Percentiles rank a stretch among this genome's conserved stretches.
These are phyloP conservation scores for Lutraria rhynchaena DNA, from an alignment of 1,140 invertebrate species.

Conservation along the genomic window DNA sequence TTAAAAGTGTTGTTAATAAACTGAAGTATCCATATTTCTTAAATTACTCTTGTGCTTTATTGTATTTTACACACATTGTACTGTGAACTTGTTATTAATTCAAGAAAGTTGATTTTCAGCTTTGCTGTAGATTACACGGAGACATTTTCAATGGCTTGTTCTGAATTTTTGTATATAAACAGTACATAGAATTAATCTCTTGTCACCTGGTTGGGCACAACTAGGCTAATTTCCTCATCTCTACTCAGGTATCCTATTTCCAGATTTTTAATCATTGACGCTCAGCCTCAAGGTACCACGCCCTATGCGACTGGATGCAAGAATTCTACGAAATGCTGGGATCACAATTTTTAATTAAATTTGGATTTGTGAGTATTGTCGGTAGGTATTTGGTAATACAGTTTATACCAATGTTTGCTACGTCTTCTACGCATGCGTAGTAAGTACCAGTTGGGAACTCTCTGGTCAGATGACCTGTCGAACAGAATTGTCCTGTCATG, in stretches of 20 bases:
- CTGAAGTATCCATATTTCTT: no score
- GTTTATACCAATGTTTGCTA: slow-evolving; percentile 8
- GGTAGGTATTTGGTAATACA: slow-evolving; percentile 15
- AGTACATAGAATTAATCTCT: not conserved
- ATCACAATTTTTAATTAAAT: slow-evolving; percentile 18
- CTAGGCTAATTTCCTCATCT: slow-evolving; percentile 28
- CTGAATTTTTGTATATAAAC: not conserved
- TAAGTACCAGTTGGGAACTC: not conserved
- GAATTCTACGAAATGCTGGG: not conserved
- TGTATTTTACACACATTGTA: not conserved
- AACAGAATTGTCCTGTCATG: no score
- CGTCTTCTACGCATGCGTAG: slow-evolving; percentile 5
- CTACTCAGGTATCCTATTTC: slow-evolving; percentile 40
- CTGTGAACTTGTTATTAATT: slow-evolving; percentile 20
- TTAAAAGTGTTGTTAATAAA: no score
- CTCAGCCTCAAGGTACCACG: slow-evolving; percentile 21
- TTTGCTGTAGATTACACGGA: slow-evolving; percentile 23
- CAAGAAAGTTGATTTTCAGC: slow-evolving; percentile 33
- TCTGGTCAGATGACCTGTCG: no score
- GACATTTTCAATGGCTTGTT: slow-evolving; percentile 11
- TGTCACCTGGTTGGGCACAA: slow-evolving; percentile 31
- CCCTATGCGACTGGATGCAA: not conserved
- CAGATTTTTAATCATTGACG: slow-evolving; percentile 42
- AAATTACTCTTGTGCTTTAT: not conserved
- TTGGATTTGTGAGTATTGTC: slow-evolving; percentile 27